Base-by-base conservation (phyloP, 2,797 vertebrate species). In the Numenius phaeopus region DNA sequence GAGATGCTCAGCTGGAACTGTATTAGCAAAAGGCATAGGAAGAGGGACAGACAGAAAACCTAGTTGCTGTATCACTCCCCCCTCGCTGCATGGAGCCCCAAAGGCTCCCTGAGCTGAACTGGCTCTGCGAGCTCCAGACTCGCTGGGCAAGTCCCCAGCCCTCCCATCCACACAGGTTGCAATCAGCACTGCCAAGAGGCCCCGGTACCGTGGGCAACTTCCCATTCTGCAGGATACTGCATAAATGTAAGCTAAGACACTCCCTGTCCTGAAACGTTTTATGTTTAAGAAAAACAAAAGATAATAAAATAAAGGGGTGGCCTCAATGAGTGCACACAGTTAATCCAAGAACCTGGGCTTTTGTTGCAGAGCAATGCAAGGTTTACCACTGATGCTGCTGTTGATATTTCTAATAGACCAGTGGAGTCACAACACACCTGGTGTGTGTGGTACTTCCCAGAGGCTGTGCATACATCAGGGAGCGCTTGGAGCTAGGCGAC, bases 401-500 rank as follows among this genome's bases (percentile, higher is more conserved):
- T 8, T 58, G 50, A 29, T 77, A 44, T 42, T 89, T 79, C 70
- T 73, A 64, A 77, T 5, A 65, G 20, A 46, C 2, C 37, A 34
- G 42, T 4, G 18, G 55, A 92, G 23, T 40, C 57, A 62, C 46
- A 47, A 39, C 44, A 64, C 59, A 61, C 15, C 73, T 89, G 90
- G 40, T 64, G 26, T 30, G 21, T 4, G 50, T 49, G 16, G 9
- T 66, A 29, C 77, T 82, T 84, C 64, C 86, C 37, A 70, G 8
- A 29, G 55, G 16, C 46, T 59, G 13, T 1, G 11, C 2, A 2
- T 2, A 1, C 42, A 34, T 47, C 0, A 0, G 21, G 57, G 30
- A 84, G 29, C 2, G 3, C 32, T 49, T 39, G 40, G 30, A 83
- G n/a, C 26, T 57, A 22, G n/a, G 23, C 10, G 4, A 64, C 37